Evolutionary conservation across 2,797 vertebrate species (phyloP), one percentile per base, ranked within the genome.

Genomic region (Gouania willdenowi): DNA sequence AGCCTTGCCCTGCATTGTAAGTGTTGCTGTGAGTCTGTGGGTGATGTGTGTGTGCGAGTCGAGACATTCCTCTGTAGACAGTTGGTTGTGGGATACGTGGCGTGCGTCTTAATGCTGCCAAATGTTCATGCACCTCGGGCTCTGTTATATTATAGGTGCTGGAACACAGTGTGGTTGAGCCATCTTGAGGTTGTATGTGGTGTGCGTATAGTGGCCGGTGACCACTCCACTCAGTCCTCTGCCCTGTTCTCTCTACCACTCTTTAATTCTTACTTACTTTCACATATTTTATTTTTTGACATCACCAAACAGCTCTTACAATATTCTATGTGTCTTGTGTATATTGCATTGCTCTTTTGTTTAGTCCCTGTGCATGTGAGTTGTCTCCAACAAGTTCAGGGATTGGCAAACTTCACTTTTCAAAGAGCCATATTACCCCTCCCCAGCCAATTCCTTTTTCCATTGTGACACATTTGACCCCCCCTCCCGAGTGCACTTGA

Each of bases 1-100:
- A 94, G 62, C 90, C 93, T 61, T 99, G 97, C 74, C 93, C 94
- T 12, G 91, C 94, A 27, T 88, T 91, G 95, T 98, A 86, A 93
- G 93, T 90, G 9, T 29, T 41, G 21, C 16, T 49, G 22, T 22
- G 26, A 31, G 51, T 31, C 34, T 28, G 20, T 8, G 20, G 22
- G 20, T 22, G 6, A n/a, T 19, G 18, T 19, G 18, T 19, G 18
- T 33, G 28, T 34, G 34, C 27, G 46, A 17, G 46, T 66, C 28
- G 28, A 16, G 39, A 22, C 15, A 16, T 43, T 14, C 32, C 9
- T 41, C 26, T 14, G 8, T 65, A 32, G 42, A 37, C 36, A 28
- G 33, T 47, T 31, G 11, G 31, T 41, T 63, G 62, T 42, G 67
- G 59, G 30, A 35, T 32, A 30, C 64, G 72, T 57, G 58, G 60